Conservation (phyloP, 2,113 vertebrate genomes). For the Corapipo altera region DNA sequence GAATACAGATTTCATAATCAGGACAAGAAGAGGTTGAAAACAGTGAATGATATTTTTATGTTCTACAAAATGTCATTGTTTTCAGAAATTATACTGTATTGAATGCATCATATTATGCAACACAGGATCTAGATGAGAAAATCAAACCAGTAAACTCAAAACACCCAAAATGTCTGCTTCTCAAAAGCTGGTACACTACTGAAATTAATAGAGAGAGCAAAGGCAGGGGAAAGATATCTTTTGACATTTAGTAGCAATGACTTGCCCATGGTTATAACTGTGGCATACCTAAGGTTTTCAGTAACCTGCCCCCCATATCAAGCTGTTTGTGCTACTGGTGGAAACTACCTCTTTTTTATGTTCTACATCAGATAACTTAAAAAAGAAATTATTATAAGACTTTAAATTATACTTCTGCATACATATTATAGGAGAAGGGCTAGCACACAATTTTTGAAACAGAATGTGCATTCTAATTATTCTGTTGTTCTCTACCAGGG, state of each 20-base stretch:
- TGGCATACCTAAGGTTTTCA: neutral
- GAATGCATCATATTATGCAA: neutral
- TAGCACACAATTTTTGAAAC: neutral
- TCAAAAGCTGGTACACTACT: neutral
- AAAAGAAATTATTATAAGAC: neutral
- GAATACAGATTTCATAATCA: conserved; percentile 56
- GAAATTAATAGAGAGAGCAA: neutral
- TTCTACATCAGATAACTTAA: neutral
- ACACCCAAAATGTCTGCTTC: neutral
- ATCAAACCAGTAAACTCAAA: neutral
- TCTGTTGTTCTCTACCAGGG: neutral
- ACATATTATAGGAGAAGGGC: neutral
- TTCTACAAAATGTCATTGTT: neutral
- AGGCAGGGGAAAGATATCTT: neutral
- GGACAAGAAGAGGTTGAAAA: neutral
- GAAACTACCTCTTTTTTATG: neutral
- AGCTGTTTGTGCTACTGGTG: neutral
- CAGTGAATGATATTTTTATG: neutral
- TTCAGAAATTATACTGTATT: neutral
- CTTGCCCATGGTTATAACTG: neutral
- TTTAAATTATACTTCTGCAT: neutral
- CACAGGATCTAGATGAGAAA: neutral
- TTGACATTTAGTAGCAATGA: neutral
- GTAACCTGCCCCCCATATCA: neutral
- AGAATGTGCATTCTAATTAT: neutral